Percentiles rank a stretch among this genome's conserved stretches.
These are phyloP conservation scores for Rhineura floridana DNA, from an alignment of 2,113 vertebrate genomes.

Conservation along the genomic window DNA sequence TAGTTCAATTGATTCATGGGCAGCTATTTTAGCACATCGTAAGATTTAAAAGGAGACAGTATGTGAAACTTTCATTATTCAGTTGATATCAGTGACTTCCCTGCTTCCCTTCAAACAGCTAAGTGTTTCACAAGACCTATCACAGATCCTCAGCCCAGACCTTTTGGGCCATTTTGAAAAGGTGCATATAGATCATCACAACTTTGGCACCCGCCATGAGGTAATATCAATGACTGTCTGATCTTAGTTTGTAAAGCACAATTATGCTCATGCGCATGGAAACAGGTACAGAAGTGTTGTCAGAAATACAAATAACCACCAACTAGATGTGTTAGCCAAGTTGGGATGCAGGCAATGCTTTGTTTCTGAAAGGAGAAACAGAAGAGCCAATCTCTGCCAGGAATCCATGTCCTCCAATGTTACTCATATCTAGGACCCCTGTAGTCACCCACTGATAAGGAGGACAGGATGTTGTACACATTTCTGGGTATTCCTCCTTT, in stretches of 20 bases:
- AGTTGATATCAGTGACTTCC: neutral
- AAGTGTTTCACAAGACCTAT: neutral
- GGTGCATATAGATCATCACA: neutral
- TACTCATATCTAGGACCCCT: neutral
- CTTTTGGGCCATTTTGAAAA: neutral
- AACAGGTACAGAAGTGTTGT: neutral
- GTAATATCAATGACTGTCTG: neutral
- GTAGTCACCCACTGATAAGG: neutral
- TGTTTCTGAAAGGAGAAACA: neutral
- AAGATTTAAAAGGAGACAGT: slow-evolving; percentile 29
- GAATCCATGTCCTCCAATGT: neutral
- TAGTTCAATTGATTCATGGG: slow-evolving; percentile 52
- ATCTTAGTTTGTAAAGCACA: neutral
- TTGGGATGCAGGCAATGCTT: neutral
- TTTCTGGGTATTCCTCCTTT: neutral
- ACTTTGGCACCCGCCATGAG: neutral
- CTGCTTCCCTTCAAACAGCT: neutral
- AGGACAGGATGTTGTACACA: neutral
- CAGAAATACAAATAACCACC: neutral
- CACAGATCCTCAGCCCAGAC: neutral
- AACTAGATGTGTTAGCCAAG: neutral
- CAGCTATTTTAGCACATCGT: slow-evolving; percentile 36
- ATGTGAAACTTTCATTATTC: slow-evolving; percentile 25
- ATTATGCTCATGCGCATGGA: neutral
- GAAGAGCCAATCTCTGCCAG: neutral